These are phyloP conservation scores for Leuctra nigra DNA, from an alignment of 2,888 invertebrate genomes.

Conservation along the genomic window DNA sequence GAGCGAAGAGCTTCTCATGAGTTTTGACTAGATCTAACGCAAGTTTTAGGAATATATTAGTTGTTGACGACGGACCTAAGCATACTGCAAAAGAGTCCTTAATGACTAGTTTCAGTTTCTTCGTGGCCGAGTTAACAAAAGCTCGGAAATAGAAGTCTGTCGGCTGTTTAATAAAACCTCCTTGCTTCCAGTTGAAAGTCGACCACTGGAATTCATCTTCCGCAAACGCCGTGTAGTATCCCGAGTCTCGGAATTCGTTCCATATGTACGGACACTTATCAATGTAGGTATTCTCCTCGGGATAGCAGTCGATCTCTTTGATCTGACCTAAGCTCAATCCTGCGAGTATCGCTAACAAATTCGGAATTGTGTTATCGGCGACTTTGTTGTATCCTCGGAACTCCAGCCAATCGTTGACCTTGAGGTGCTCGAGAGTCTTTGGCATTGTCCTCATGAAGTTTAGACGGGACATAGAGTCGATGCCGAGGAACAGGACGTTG, in stretches of 20 bases:
- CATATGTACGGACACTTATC: conserved; percentile 72
- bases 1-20: conserved; percentile 59
- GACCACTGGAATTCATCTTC: conserved; percentile 69
- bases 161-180: conserved; percentile 64
- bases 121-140: conserved; percentile 54
- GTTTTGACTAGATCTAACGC: conserved; percentile 59
- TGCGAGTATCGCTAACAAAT: conserved; percentile 73
- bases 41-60: conserved; percentile 62
- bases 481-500: conserved; percentile 68
- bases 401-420: conserved; percentile 61
- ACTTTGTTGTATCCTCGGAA: conserved; percentile 61
- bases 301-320: conserved; percentile 31
- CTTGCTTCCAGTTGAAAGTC: conserved; percentile 66
- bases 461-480: conserved; percentile 77
- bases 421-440: conserved; percentile 58
- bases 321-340: conserved; percentile 48
- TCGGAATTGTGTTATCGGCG: conserved; percentile 86
- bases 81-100: conserved; percentile 51
- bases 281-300: conserved; percentile 39
- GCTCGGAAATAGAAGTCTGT: conserved; percentile 78
- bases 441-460: conserved; percentile 72
- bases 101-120: conserved; percentile 10
- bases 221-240: conserved; percentile 72
- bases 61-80: conserved; percentile 53
- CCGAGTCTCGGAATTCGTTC: conserved; percentile 61